Evolutionary conservation across 2,113 vertebrate genomes (phyloP).

Genomic region (Acrocephalus arundinaceus): DNA sequence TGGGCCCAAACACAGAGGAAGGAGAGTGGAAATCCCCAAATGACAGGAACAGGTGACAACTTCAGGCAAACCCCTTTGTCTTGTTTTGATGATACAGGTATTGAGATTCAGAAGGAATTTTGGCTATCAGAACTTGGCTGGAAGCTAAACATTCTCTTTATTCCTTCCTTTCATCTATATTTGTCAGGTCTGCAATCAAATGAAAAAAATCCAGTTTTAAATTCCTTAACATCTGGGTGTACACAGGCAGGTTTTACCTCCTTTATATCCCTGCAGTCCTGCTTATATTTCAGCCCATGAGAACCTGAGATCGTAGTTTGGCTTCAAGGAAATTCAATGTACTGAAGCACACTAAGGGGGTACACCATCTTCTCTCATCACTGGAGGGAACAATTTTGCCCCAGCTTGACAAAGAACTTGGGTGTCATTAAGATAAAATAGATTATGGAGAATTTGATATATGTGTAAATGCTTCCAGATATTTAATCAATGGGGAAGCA

Average conservation of each 20-base stretch:
- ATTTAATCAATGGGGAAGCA: conserved; percentile 58
- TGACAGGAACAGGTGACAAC: not conserved
- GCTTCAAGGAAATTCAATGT: not conserved
- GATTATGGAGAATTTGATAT: conserved; percentile 56
- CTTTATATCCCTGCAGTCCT: not conserved
- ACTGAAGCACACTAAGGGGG: not conserved
- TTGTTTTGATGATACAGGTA: not conserved
- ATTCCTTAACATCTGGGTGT: not conserved
- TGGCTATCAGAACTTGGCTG: not conserved
- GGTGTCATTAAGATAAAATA: conserved; percentile 53
- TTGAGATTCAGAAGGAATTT: not conserved
- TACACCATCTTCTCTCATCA: not conserved
- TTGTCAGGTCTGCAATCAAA: not conserved
- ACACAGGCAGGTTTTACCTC: not conserved
- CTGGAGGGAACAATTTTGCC: conserved; percentile 1
- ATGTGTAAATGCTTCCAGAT: not conserved
- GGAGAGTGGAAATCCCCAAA: not conserved
- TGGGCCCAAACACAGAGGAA: not conserved
- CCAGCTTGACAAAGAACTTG: conserved; percentile 33
- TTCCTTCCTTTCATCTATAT: not conserved
- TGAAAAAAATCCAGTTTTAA: not conserved
- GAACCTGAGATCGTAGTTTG: not conserved
- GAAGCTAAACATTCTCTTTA: not conserved
- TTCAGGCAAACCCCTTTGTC: not conserved
- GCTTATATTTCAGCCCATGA: not conserved